Conservation (phyloP, 2,113 vertebrate species). For the Lipotes vexillifer region DNA sequence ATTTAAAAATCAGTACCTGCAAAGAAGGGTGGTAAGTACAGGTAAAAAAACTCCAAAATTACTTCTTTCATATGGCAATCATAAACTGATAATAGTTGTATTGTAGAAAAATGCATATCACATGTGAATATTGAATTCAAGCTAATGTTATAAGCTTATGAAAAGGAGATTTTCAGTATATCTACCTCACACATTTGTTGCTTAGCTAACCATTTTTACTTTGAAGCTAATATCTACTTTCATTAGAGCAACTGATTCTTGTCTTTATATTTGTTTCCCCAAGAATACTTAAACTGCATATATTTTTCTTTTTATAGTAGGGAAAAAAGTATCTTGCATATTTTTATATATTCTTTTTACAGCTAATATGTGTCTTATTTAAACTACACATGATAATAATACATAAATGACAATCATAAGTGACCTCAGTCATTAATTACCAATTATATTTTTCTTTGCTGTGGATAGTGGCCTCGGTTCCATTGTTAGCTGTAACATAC, state of each 20-base stretch:
- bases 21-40: neutral
- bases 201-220: neutral
- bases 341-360: neutral
- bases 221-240: neutral
- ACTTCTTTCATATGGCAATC: constrained; percentile 2
- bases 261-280: constrained; percentile 8
- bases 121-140: constrained; percentile 7
- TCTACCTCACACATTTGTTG: neutral
- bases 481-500: neutral
- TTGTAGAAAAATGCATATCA: neutral
- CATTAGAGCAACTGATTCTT: neutral
- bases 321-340: neutral
- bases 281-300: neutral
- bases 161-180: neutral
- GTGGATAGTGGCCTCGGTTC: neutral
- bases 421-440: neutral
- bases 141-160: neutral
- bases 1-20: constrained; percentile 51
- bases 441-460: neutral
- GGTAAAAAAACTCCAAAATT: neutral
- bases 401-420: neutral
- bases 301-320: neutral
- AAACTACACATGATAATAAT: neutral
- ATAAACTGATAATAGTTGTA: neutral
- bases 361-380: neutral